These are phyloP conservation scores for Semnornis frantzii DNA, from an alignment of 2,113 vertebrate genomes.

Conservation along the genomic window DNA sequence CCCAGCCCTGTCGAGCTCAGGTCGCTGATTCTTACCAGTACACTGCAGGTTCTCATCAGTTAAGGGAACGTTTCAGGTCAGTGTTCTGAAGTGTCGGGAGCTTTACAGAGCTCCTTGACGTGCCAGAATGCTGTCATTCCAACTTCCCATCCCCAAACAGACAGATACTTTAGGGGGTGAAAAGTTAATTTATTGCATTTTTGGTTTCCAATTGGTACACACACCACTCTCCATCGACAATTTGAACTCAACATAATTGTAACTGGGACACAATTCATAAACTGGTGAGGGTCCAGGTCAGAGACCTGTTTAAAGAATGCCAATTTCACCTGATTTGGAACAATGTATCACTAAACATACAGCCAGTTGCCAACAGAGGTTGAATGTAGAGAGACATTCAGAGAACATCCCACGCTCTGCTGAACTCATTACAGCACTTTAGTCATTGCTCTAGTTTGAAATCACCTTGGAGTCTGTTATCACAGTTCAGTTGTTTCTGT, in stretches of 20 bases:
- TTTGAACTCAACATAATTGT: background rate
- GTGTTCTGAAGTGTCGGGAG: background rate
- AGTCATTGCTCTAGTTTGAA: background rate
- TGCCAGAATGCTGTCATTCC: background rate
- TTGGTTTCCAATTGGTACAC: slow-evolving; percentile 46
- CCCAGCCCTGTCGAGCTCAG: background rate
- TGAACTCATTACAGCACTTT: background rate
- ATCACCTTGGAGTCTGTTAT: too few species aligned
- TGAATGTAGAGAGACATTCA: background rate
- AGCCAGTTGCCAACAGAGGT: background rate
- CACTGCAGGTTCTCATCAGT: too few species aligned
- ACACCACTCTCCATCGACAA: background rate
- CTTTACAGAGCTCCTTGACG: background rate
- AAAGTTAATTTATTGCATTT: slow-evolving; percentile 28
- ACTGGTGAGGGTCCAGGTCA: background rate
- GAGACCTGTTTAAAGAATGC: background rate
- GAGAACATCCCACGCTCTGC: background rate
- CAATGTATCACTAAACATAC: background rate
- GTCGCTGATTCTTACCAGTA: background rate
- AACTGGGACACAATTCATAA: slow-evolving; percentile 7
- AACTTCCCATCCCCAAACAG: background rate
- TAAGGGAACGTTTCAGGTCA: too few species aligned
- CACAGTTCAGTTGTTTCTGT: background rate
- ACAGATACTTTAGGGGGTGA: background rate
- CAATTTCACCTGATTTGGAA: background rate